These are phyloP conservation scores for Ibycter americanus DNA, from an alignment of 2,797 vertebrate genomes.

Conservation along the genomic window DNA sequence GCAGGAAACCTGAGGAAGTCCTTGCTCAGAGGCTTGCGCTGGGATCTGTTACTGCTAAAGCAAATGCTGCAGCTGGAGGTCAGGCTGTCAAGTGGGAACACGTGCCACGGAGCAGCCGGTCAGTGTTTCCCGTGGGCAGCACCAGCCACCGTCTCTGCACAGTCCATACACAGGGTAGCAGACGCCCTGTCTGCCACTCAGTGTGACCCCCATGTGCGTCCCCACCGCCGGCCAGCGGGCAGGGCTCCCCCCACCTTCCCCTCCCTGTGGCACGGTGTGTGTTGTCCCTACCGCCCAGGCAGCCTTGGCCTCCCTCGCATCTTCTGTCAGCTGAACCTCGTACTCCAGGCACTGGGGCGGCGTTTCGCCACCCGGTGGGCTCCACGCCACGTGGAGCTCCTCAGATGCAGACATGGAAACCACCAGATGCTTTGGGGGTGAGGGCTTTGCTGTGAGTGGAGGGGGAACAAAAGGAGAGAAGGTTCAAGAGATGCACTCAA, in stretches of 20 bases:
- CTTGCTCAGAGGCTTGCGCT: accelerated
- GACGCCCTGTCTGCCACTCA: accelerated
- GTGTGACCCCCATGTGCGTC: accelerated
- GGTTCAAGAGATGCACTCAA: not conserved
- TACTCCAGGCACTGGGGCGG: slow-evolving; percentile 73
- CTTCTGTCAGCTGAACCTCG: slow-evolving; percentile 67
- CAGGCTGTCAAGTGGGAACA: not conserved
- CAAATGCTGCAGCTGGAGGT: not conserved
- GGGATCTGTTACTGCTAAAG: not conserved
- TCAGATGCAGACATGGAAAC: not conserved
- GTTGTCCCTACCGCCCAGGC: slow-evolving; percentile 64
- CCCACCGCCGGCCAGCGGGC: accelerated
- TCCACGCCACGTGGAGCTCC: slow-evolving; percentile 66
- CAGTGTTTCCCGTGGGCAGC: accelerated
- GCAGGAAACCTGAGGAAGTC: not conserved
- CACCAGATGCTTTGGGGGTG: slow-evolving; percentile 54
- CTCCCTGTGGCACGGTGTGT: accelerated
- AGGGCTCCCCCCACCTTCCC: not conserved
- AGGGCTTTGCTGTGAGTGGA: slow-evolving; percentile 67
- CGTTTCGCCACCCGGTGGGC: slow-evolving; percentile 11
- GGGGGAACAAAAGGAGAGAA: not conserved
- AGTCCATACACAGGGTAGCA: accelerated
- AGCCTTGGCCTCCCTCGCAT: not conserved
- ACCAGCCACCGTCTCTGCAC: not conserved
- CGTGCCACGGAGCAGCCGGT: accelerated